Conservation (phyloP, 2,113 vertebrate genomes). For the Vulpes vulpes region DNA sequence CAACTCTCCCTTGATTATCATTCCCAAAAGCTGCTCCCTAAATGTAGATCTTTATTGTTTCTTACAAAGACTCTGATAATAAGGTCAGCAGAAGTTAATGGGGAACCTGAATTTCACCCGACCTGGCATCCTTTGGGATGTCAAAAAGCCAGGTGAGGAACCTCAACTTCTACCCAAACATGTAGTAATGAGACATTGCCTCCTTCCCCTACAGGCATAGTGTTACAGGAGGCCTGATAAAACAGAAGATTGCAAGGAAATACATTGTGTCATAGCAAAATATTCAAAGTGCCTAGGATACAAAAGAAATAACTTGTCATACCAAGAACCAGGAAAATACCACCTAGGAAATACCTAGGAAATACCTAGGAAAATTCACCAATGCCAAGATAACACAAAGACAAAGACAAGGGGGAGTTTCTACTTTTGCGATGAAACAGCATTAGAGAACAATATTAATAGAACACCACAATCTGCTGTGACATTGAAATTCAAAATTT, state of each 20-base stretch:
- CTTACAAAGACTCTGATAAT: not conserved
- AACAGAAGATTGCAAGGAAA: not conserved
- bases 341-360: not conserved
- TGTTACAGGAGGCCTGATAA: not conserved
- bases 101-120: not conserved
- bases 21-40: not conserved
- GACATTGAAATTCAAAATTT: not conserved
- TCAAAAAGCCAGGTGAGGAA: not conserved
- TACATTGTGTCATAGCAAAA: not conserved
- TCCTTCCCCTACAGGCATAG: not conserved
- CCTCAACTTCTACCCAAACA: not conserved
- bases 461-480: not conserved
- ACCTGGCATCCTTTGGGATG: not conserved
- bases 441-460: not conserved
- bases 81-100: not conserved
- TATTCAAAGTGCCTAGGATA: not conserved
- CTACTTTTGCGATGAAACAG: not conserved
- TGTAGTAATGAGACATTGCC: too few species aligned
- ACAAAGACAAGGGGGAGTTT: not conserved
- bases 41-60: not conserved
- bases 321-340: not conserved
- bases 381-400: not conserved
- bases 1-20: not conserved
- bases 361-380: not conserved
- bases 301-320: not conserved